Base-by-base conservation (phyloP, 2,888 invertebrate genomes). In the Hesperia comma region DNA sequence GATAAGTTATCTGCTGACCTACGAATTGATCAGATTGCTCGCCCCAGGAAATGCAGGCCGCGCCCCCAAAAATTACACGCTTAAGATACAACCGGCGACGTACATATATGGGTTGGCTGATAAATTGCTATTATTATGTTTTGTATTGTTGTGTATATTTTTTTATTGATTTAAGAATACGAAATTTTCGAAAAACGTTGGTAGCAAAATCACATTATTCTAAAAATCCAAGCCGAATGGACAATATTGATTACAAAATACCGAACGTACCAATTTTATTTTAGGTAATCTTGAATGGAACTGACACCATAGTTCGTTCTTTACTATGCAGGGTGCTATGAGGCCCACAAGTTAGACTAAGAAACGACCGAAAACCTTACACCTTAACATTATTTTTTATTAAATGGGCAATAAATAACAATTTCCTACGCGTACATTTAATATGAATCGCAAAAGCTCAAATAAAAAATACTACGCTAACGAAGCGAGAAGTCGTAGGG, bases 1-100 rank as follows among this genome's bases (percentile, higher is more conserved):
- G 75, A 77, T 74, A 77, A 74, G 71, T 80, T 86, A 87, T 86
- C 84, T 72, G 74, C 69, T 81, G 83, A 85, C 86, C 86, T 84
- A 83, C 75, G 79, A 81, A 84, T 82, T 81, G 80, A 85, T 84
- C 82, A 81, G 82, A 81, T 86, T 84, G 81, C 80, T 79, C 73
- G 61, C 61, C 63, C 68, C 57, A 62, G 60, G 58, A 61, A 68
- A 78, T 80, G 77, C 67, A 76, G 69, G 71, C 70, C 79, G 84
- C 86, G 85, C 86, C 86, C 74, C 61, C 77, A 68, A 72, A 85
- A 84, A 87, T 87, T 88, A 84, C 70, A 86, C 70, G 76, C 73
- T 72, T 69, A 57, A 21, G 63, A 56, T 57, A 37, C 51, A 14
- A 53, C 53, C 61, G 60, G 67, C 60, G 69, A 70, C 70, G n/a